Percentiles rank a stretch among this genome's conserved stretches.
Evolutionary conservation across 2,888 invertebrate species (phyloP).

Genomic region (Nomada goodeniana): DNA sequence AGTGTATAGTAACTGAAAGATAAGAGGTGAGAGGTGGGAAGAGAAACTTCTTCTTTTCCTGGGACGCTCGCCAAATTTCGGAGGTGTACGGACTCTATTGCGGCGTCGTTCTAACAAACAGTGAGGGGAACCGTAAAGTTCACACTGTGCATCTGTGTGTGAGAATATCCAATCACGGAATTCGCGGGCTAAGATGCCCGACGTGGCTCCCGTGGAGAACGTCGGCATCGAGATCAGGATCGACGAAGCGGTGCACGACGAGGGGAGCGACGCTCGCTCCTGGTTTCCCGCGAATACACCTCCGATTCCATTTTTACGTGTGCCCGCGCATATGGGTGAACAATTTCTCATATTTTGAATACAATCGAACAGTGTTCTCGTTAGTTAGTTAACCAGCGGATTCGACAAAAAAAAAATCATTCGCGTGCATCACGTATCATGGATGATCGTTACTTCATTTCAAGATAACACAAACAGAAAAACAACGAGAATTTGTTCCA

Average conservation of each 20-base stretch:
- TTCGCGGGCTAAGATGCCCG: slow-evolving; percentile 72
- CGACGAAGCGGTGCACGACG: slow-evolving; percentile 54
- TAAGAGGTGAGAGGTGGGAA: slow-evolving; percentile 64
- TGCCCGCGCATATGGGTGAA: slow-evolving; percentile 48
- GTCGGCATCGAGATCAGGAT: slow-evolving; percentile 63
- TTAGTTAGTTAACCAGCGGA: slow-evolving; percentile 9
- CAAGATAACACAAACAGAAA: slow-evolving; percentile 36
- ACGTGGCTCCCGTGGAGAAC: slow-evolving; percentile 65
- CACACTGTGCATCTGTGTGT: slow-evolving; percentile 28
- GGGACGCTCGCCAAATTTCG: slow-evolving; percentile 78
- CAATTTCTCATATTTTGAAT: slow-evolving; percentile 45
- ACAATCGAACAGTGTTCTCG: slow-evolving; percentile 19
- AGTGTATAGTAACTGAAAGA: slow-evolving; percentile 57
- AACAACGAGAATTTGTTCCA: slow-evolving; percentile 33
- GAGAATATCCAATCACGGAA: slow-evolving; percentile 57
- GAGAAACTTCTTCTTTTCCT: slow-evolving; percentile 64
- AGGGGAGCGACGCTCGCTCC: slow-evolving; percentile 53
- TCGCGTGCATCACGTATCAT: slow-evolving; percentile 8
- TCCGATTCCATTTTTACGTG: slow-evolving; percentile 32
- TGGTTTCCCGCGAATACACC: slow-evolving; percentile 61
- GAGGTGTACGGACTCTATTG: slow-evolving; percentile 46
- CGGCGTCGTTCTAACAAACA: slow-evolving; percentile 59
- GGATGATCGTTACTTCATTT: slow-evolving; percentile 16
- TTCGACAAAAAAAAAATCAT: slow-evolving; percentile 24
- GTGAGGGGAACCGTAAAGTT: slow-evolving; percentile 39